These are phyloP conservation scores for Sarcophaga peregrina DNA, from an alignment of 1,140 invertebrate species.

Conservation along the genomic window DNA sequence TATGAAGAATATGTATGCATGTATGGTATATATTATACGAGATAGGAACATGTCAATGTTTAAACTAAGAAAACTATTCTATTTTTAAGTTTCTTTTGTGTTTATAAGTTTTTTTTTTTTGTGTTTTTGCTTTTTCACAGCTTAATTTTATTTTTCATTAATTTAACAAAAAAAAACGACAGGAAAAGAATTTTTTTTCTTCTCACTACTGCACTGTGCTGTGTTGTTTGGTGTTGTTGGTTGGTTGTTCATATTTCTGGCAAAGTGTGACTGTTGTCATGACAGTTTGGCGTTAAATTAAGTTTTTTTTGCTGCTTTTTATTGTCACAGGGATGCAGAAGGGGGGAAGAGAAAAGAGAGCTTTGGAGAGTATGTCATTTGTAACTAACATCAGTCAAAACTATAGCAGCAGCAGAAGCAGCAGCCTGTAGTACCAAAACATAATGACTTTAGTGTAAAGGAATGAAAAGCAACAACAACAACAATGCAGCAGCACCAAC, in stretches of 20 bases:
- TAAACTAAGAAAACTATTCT: not conserved
- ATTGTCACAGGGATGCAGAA: not conserved
- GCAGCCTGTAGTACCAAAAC: not conserved
- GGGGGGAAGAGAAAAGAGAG: too few relatives aligned
- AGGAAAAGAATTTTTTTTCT: too few relatives aligned
- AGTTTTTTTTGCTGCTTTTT: not conserved
- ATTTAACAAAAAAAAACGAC: not conserved
- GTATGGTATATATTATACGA: too few relatives aligned
- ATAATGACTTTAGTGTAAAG: not conserved
- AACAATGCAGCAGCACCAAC: too few relatives aligned
- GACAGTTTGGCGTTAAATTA: conserved; percentile 39
- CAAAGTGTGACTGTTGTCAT: conserved; percentile 26
- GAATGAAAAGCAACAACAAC: not conserved
- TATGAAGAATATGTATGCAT: conserved; percentile 6
- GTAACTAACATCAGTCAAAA: not conserved
- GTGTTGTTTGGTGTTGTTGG: not conserved
- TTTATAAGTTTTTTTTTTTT: too few relatives aligned
- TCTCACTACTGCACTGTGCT: not conserved
- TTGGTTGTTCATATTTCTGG: not conserved
- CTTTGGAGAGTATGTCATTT: not conserved
- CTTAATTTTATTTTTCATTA: not conserved
- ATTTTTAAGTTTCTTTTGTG: not conserved
- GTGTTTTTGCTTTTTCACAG: too few relatives aligned
- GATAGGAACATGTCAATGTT: not conserved
- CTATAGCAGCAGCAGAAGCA: not conserved